Percentiles rank a stretch among this genome's conserved stretches.
Conservation (phyloP, 2,888 invertebrate genomes). For the Troglohyphantes excavatus region DNA sequence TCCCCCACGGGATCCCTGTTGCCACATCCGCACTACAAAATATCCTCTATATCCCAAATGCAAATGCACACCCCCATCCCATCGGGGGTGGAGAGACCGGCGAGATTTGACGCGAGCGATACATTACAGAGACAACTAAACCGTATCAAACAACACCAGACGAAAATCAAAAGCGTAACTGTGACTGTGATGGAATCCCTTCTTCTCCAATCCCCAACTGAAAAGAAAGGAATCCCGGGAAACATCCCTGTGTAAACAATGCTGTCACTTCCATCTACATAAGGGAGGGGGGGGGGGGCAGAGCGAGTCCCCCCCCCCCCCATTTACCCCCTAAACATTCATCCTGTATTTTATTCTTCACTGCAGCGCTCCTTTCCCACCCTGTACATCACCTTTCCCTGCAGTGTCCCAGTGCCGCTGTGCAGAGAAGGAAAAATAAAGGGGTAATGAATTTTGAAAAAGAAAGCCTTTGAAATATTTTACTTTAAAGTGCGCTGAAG, state of each 20-base stretch:
- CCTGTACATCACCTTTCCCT: background rate
- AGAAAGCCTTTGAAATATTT: background rate
- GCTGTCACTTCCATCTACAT: background rate
- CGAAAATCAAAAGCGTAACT: background rate
- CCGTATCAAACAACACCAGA: background rate
- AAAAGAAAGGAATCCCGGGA: background rate
- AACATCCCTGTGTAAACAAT: background rate
- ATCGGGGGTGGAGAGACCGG: background rate
- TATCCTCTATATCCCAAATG: background rate
- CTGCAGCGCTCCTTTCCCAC: background rate
- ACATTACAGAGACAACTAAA: background rate
- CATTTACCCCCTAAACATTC: background rate
- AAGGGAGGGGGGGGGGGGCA: too few species aligned
- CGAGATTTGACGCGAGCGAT: background rate
- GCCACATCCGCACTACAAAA: background rate
- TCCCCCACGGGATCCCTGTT: background rate
- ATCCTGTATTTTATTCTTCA: conserved; percentile 1
- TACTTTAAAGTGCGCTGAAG: background rate
- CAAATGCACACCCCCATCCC: background rate
- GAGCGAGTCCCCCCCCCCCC: too few species aligned
- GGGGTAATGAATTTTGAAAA: background rate
- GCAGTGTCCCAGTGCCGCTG: background rate
- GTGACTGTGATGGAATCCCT: background rate
- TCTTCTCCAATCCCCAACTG: background rate
- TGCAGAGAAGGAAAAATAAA: too few species aligned